Evolutionary conservation across 2,797 vertebrate genomes (phyloP), one percentile per base, ranked within the genome.

Genomic region (Sylvilagus floridanus): DNA sequence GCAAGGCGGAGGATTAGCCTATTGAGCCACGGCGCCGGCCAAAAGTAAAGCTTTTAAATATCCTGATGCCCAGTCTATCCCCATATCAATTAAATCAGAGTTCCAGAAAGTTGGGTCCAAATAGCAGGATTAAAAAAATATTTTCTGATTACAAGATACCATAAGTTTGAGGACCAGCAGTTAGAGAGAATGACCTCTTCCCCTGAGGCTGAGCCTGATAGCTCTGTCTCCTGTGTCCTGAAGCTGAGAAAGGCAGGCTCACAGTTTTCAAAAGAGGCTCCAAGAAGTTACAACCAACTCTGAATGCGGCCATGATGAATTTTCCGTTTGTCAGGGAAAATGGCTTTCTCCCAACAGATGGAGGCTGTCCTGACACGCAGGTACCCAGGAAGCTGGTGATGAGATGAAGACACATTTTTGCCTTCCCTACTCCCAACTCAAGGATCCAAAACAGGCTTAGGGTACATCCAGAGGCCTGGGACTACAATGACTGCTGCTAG

Each of bases 221-320:
- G 69, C 54, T 57, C 7, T 42, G 37, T 32, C 14, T 30, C 50
- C 77, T 26, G 3, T 4, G 62, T 35, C 68, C 11, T 6, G 32
- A 76, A 77, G 52, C 81, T 94, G n/a, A 89, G 72, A 87, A 84
- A 85, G 63, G n/a, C 30, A 93, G n/a, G n/a, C 37, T 72, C 11
- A 11, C 73, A 79, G 42, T 78, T 84, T 79, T 65, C 37, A 71
- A n/a, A 90, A 92, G 71, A 90, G 78, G 52, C n/a, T 60, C 72
- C 78, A 71, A 68, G 32, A 92, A 84, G 81, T 78, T 77, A 78
- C 75, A 57, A 72, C 62, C 86, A 62, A 73, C 12, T 76, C 69
- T 60, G 21, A 90, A 71, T 35, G 22, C n/a, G 86, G 83, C 62
- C 76, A 13, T 81, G 60, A 37, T 66, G 2, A 62, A 73, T 24